Percentiles rank a stretch among this genome's conserved stretches.
Evolutionary conservation across 2,113 vertebrate genomes (phyloP).

Genomic region (Maylandia zebra): DNA sequence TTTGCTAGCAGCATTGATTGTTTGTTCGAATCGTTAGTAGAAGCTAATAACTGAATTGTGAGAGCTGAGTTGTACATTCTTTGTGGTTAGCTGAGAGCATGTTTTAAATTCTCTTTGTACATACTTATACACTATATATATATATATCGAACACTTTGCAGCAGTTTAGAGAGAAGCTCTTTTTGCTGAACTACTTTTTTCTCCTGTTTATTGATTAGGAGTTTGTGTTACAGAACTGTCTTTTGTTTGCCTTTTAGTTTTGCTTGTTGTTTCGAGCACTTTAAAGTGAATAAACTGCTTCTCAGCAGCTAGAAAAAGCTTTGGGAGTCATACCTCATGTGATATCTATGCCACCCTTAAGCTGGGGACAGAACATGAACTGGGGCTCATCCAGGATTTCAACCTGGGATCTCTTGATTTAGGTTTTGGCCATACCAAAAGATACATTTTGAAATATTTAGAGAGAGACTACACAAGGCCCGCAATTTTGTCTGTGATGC

Average conservation of each 20-base stretch:
- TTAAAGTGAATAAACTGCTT: neutral
- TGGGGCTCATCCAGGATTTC: neutral
- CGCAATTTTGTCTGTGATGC: accelerated
- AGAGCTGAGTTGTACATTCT: neutral
- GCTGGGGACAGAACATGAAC: neutral
- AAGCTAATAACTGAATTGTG: neutral
- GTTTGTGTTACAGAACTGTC: neutral
- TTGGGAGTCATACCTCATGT: accelerated
- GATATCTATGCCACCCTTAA: neutral
- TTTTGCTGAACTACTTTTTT: neutral
- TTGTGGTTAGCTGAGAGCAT: accelerated
- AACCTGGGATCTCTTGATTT: neutral
- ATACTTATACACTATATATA: neutral
- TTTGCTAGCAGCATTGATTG: neutral
- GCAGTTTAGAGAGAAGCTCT: neutral
- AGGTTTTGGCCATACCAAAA: neutral
- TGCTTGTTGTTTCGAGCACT: neutral
- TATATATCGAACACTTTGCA: neutral
- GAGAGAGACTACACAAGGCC: neutral
- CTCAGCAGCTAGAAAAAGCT: neutral
- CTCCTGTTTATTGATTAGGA: neutral
- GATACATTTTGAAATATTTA: neutral
- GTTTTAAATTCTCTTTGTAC: neutral
- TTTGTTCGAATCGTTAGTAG: neutral
- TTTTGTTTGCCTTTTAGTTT: neutral